Percentiles rank a stretch among this genome's conserved stretches.
Evolutionary conservation across 2,797 vertebrate species (phyloP).

Genomic region (Vultur gryphus): DNA sequence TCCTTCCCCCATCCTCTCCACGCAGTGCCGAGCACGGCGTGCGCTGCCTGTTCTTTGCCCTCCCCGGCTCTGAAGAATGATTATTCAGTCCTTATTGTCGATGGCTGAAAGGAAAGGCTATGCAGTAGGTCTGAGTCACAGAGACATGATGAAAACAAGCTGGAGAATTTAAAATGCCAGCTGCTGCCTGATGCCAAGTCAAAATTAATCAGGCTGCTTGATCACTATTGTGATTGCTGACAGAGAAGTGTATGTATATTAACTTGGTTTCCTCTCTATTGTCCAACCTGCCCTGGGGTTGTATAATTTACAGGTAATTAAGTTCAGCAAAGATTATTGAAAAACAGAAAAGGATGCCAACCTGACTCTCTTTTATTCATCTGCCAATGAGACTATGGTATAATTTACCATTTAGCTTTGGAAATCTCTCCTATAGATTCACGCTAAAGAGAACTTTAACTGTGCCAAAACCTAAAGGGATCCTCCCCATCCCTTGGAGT

Average conservation of each 20-base stretch:
- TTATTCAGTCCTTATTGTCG: background rate
- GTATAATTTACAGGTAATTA: conserved; percentile 28
- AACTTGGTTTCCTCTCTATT: conserved; percentile 20
- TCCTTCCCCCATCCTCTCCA: background rate
- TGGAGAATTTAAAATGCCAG: background rate
- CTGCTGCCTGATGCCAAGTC: conserved; percentile 7
- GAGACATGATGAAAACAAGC: background rate
- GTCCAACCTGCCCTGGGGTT: conserved; percentile 13
- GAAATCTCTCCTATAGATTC: background rate
- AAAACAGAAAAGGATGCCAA: background rate
- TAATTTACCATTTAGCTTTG: background rate
- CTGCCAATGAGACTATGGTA: background rate
- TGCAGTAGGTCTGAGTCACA: background rate
- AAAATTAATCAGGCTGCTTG: conserved; percentile 44
- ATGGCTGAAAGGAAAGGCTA: background rate
- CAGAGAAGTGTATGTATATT: conserved; percentile 19
- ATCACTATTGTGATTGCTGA: conserved; percentile 38
- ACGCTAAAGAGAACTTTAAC: background rate
- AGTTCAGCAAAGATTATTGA: background rate
- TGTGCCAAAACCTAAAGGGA: background rate
- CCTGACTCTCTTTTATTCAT: background rate
- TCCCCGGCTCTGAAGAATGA: background rate
- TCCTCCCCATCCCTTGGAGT: background rate
- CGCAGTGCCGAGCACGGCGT: fast-evolving
- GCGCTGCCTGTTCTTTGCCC: background rate